phyloP scores from a whole-genome alignment of 2,113 vertebrate species.

The Sphyrna mokarran region DNA sequence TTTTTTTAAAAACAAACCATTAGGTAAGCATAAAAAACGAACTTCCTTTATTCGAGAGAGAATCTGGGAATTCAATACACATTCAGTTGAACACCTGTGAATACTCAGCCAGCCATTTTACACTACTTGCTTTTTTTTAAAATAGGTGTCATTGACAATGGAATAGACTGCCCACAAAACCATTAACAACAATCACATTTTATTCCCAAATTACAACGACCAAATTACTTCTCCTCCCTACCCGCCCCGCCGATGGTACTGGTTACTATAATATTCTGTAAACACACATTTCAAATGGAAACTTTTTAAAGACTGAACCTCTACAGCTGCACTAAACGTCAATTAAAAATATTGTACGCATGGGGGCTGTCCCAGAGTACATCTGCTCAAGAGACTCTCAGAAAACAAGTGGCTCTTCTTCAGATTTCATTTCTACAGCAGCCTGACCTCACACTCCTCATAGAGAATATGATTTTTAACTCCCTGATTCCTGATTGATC shows the following conservation, averaged over 20 bases:
- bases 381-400: neutral
- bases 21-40: neutral
- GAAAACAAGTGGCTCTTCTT: neutral
- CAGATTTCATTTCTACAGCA: neutral
- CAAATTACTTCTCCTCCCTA: neutral
- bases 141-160: neutral
- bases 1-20: neutral
- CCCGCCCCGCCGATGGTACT: too few species aligned
- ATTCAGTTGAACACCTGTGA: neutral
- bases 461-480: neutral
- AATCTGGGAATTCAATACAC: neutral
- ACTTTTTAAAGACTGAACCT: neutral
- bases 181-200: neutral
- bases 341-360: neutral
- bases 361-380: neutral
- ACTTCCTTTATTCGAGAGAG: neutral
- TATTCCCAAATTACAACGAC: neutral
- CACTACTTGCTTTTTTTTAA: neutral
- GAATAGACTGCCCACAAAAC: neutral
- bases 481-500: neutral
- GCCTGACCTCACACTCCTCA: neutral
- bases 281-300: slow-evolving; percentile 21
- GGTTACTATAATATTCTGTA: neutral
- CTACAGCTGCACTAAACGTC: neutral
- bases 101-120: neutral